Base-by-base conservation (phyloP, 2,888 invertebrate genomes). In the Steinernema scapterisci region DNA sequence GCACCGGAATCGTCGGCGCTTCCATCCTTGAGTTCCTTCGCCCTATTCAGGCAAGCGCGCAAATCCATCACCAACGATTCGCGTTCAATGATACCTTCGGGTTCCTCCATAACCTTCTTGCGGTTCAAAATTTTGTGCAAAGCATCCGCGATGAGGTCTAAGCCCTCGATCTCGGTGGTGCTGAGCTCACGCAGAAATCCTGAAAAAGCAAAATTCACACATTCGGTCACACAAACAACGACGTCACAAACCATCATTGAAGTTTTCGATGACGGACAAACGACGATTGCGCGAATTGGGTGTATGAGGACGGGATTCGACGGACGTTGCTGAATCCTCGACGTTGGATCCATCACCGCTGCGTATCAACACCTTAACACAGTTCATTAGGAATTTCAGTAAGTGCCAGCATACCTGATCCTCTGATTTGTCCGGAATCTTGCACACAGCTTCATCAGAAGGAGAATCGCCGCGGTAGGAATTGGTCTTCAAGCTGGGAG, bases 61-160 rank as follows among this genome's bases (percentile, higher is more conserved):
- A 78, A 71, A 44, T 78, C 78, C 46, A 31, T 21, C n/a, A 78
- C 44, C 9, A 78, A 44, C 56, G 72, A 63, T 7, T 31, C 38
- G 11, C 75, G 78, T 1, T 78, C 70, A 13, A 75, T 73, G 19
- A 78, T 78, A 16, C 78, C 78, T 27, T 78, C 78, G 23, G 31
- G 70, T 3, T 75, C 72, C 51, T 78, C 75, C 27, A 71, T 38
- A 9, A 9, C 73, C 16, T 70, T 70, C 51, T 75, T 78, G 7
- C 71, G 52, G 43, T 78, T 78, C 38, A 75, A 27, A 38, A 78
- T 48, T 38, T 75, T 72, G 43, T 72, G 72, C 38, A 72, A 72
- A 23, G 70, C 75, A 9, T 72, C 72, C n/a, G 46, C 19, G 45
- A 78, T 27, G 5, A 70, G 25, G 9, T n/a, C 70, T 21, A 74